Conservation (phyloP, 2,888 invertebrate species). For the Drosophila bunnanda region DNA sequence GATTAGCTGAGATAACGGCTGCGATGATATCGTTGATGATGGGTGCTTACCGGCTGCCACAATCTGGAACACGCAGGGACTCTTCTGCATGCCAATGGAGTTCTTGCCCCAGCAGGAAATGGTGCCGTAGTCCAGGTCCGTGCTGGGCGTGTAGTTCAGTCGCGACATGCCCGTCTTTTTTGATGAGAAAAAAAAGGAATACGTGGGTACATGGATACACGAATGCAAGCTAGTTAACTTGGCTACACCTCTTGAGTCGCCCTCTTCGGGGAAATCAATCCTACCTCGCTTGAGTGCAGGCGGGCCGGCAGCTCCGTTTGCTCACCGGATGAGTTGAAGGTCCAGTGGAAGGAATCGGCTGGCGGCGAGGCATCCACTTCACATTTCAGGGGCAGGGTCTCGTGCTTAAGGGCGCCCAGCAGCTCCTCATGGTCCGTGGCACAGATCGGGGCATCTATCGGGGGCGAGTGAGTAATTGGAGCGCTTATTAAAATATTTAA, state of each 20-base stretch:
- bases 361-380: conserved; percentile 96
- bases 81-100: conserved; percentile 92
- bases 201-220: conserved; percentile 27
- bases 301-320: conserved; percentile 91
- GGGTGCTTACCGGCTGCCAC: conserved; percentile 90
- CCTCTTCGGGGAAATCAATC: conserved; percentile 17
- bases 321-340: conserved; percentile 95
- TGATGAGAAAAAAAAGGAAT: neutral
- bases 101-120: conserved; percentile 94
- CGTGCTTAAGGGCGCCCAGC: conserved; percentile 94
- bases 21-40: conserved; percentile 1
- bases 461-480: conserved; percentile 65
- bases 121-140: conserved; percentile 95
- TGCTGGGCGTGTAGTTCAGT: conserved; percentile 93
- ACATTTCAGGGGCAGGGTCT: conserved; percentile 93
- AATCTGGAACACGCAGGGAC: conserved; percentile 94
- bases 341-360: conserved; percentile 94
- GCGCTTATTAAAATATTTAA: conserved; percentile 66
- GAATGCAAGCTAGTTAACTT: conserved; percentile 18
- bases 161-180: conserved; percentile 85
- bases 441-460: conserved; percentile 88
- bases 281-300: conserved; percentile 85
- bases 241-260: conserved; percentile 51
- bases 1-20: conserved; percentile 13
- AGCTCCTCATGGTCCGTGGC: conserved; percentile 91